Base-by-base conservation (phyloP, 2,888 invertebrate genomes). In the Lutraria lutraria region DNA sequence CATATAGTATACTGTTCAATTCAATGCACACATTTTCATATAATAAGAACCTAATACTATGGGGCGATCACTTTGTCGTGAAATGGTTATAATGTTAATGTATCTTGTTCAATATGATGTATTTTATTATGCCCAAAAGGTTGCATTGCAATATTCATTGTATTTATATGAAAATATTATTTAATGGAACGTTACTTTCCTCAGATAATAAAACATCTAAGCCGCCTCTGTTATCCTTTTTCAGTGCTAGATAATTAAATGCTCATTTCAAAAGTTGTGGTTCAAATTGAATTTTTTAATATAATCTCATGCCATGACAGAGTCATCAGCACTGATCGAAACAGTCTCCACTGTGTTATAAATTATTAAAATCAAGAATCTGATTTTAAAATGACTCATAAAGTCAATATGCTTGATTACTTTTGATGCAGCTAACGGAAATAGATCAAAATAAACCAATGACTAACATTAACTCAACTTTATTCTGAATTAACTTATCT, bases 381-480 rank as follows among this genome's bases (percentile, higher is more conserved):
- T 68, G 63, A 25, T 68, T 68, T 63, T 8, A 25, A 68, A 68
- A 68, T 68, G 63, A 68, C 63, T 68, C 63, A 68, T 68, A 68
- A 68, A 68, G 63, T 68, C 63, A 68, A 68, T 68, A 68, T n/a
- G 63, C 25, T 68, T 68, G 63, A 68, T 68, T 68, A 68, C n/a
- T 13, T 68, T 68, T 68, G 63, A 12, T 68, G 63, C 63, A 68
- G 63, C 25, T 25, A 25, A 25, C 63, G 25, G 63, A 68, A 68
- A 68, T 68, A 68, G 13, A 25, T 68, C n/a, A 68, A 25, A 25
- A n/a, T 68, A 63, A 63, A 60, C 60, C 60, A 25, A 0, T 68
- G 63, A 68, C 63, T 68, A 68, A 68, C 25, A 25, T 68, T 68
- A n/a, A 68, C n/a, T n/a, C n/a, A n/a, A n/a, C 12, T 68, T n/a